A percentile compares a stretch with the other conserved stretches of the same genome.
Evolutionary conservation across 2,888 invertebrate species (phyloP).

Genomic region (Entomobrya multifasciata): DNA sequence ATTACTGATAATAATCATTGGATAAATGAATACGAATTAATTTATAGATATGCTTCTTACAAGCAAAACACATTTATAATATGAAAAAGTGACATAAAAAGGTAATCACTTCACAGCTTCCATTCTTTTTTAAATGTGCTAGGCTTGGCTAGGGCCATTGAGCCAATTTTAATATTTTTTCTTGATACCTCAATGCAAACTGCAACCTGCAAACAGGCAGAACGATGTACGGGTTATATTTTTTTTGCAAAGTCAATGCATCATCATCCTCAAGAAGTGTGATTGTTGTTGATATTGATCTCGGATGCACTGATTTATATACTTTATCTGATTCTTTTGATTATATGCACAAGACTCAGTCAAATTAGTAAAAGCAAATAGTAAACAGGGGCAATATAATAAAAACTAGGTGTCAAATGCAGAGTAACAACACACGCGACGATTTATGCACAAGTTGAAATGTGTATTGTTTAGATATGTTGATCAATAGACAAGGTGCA

Average conservation of each 20-base stretch:
- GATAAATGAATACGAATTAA: not conserved
- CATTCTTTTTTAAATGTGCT: not conserved
- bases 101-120: conserved; percentile 23
- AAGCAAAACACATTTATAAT: not conserved
- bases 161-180: not conserved
- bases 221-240: too few species aligned
- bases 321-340: not conserved
- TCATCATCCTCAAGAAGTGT: not conserved
- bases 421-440: not conserved
- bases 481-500: not conserved
- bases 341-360: not conserved
- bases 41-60: not conserved
- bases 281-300: conserved; percentile 53
- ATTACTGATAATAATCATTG: conserved; percentile 10
- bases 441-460: not conserved
- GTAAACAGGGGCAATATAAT: not conserved
- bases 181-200: conserved; percentile 32
- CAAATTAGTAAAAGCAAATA: conserved; percentile 7
- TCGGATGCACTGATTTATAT: conserved; percentile 19
- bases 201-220: not conserved
- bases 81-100: conserved; percentile 10
- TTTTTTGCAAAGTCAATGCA: too few species aligned
- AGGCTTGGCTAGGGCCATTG: not conserved
- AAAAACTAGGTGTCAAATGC: conserved; percentile 23
- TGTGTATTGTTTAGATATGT: too few species aligned